Evolutionary conservation across 2,113 vertebrate species (phyloP), one percentile per base, ranked within the genome.

Genomic region (Cyanoliseus patagonus): DNA sequence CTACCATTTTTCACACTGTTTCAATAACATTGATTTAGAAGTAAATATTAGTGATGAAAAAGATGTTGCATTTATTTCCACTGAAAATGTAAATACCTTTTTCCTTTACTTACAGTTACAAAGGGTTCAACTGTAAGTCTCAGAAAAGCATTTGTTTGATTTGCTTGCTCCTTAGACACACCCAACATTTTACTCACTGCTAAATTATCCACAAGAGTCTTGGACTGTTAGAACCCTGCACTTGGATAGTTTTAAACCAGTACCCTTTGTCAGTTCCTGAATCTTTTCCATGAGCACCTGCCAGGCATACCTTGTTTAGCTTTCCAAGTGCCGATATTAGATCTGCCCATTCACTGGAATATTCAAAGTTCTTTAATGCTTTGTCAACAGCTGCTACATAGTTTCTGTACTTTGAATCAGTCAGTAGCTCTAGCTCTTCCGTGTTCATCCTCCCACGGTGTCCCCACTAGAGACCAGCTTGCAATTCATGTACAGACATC

Each of bases 311-410:
- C 99, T 99, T 99, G 97, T 99, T 99, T 86, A 99, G 98, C 90
- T 99, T 99, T 74, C 99, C 99, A 96, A 99, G 98, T 12, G 99
- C 99, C 10, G 99, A 99, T 98, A 99, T 99, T 91, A 99, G 98
- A 97, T 99, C 99, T 35, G 99, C 99, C 99, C 99, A 99, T 97
- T 99, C 99, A 87, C 99, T 99, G 94, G 99, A 99, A 97, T 99
- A 99, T 97, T 99, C 99, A 92, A 99, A 99, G 98, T 99, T 99
- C 97, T 99, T 99, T 74, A 99, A 98, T 39, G 99, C 99, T 98
- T 99, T 99, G 98, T 99, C 99, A 94, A 99, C 98, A 46, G 99
- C 99, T 46, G 99, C 99, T 96, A 99, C 99, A 98, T 99, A 99
- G 98, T 99, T 99, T 96, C 99, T 99, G 97, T 99, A 99, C 88